Evolutionary conservation across 2,797 vertebrate species (phyloP).

Genomic region (Ctenochaetus hawaiiensis): DNA sequence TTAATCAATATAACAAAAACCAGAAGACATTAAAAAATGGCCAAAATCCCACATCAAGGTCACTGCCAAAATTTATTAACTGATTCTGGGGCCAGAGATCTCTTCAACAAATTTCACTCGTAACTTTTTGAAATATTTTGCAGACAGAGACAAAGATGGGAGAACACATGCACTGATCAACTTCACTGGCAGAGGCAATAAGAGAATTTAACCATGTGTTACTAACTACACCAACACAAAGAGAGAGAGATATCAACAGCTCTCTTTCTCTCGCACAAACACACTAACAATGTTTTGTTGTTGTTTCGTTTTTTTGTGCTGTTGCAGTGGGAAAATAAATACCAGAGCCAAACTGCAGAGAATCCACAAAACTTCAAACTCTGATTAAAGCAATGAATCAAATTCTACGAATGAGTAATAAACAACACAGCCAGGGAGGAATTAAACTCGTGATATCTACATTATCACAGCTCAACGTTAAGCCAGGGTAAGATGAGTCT

Average conservation of each 20-base stretch:
- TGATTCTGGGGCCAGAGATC: conserved; percentile 33
- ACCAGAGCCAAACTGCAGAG: conserved; percentile 13
- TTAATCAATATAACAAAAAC: neutral
- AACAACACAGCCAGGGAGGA: conserved; percentile 23
- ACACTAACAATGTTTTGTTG: neutral
- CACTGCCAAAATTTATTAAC: conserved; percentile 33
- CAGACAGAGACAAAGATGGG: conserved; percentile 26
- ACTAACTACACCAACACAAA: conserved; percentile 23
- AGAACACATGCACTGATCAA: conserved; percentile 10
- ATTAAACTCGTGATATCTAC: conserved; percentile 46
- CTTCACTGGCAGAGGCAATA: conserved; percentile 39
- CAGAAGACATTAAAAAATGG: conserved; percentile 22
- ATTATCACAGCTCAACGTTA: conserved; percentile 31
- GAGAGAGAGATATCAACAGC: conserved; percentile 2
- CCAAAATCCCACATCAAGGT: conserved; percentile 23
- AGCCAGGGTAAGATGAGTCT: conserved; percentile 13
- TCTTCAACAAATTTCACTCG: conserved; percentile 33
- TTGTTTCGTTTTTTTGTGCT: conserved; percentile 8
- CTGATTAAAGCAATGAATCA: conserved; percentile 68
- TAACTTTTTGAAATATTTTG: conserved; percentile 46
- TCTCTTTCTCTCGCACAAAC: neutral
- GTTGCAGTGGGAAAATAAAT: conserved; percentile 44
- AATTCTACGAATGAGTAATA: conserved; percentile 18
- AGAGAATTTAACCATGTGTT: conserved; percentile 32
- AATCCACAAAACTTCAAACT: conserved; percentile 35